phyloP scores from a whole-genome alignment of 2,113 vertebrate genomes.

The Leuciscus idus region DNA sequence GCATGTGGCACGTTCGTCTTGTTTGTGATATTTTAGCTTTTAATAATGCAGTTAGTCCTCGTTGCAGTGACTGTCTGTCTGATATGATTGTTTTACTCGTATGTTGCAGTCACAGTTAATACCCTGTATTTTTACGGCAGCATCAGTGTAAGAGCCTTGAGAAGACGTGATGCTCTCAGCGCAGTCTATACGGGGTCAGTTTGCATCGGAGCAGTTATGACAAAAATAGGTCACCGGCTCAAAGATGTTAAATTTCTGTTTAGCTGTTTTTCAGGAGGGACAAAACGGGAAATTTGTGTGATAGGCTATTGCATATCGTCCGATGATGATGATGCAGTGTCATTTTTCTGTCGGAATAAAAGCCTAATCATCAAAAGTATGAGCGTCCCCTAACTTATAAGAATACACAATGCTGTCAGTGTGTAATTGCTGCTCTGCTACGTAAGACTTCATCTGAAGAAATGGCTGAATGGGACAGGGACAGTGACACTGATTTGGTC shows the following conservation, averaged over 20 bases:
- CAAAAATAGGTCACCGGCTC: constrained; percentile 39
- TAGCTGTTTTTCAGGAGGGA: neutral
- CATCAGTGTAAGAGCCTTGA: neutral
- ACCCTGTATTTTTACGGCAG: neutral
- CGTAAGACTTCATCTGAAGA: neutral
- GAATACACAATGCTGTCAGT: neutral
- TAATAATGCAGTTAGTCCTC: neutral
- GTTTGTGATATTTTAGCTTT: neutral
- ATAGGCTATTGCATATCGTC: neutral
- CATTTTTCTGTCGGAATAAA: neutral
- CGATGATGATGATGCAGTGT: neutral
- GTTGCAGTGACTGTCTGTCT: neutral
- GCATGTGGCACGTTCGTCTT: neutral
- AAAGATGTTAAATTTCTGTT: constrained; percentile 30
- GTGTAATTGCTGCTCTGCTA: neutral
- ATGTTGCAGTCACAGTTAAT: neutral
- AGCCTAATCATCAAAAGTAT: neutral
- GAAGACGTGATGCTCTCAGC: constrained; percentile 11
- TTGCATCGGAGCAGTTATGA: constrained; percentile 4
- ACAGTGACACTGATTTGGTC: neutral
- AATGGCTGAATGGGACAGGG: neutral
- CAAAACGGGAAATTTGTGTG: neutral
- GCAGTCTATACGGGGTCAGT: constrained; percentile 2
- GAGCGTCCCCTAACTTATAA: neutral
- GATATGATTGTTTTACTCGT: neutral